These are phyloP conservation scores for Aporophyla nigra DNA, from an alignment of 2,888 invertebrate species.

Conservation along the genomic window DNA sequence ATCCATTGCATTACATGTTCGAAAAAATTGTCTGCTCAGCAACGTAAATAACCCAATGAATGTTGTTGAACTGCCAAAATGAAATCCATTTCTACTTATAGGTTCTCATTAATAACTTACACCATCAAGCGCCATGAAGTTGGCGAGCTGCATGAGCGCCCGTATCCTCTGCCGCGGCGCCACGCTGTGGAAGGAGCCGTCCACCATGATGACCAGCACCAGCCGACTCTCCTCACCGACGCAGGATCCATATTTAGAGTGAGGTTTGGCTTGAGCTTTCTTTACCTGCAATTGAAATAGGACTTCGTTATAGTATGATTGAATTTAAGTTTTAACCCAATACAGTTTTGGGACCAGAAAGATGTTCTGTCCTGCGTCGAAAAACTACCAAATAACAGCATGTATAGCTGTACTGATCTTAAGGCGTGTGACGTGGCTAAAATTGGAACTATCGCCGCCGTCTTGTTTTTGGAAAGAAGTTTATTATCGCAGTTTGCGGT, in stretches of 20 bases:
- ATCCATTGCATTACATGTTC: too few species aligned
- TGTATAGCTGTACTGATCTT: too few species aligned
- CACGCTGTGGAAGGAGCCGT: conserved; percentile 92
- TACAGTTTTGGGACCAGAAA: not conserved
- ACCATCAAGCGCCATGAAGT: conserved; percentile 93
- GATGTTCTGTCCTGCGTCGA: not conserved
- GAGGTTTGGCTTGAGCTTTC: conserved; percentile 84
- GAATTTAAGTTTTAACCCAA: not conserved
- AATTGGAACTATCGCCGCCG: too few species aligned
- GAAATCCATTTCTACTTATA: too few species aligned
- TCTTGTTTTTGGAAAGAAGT: too few species aligned
- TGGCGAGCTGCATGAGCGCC: conserved; percentile 93
- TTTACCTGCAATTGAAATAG: conserved; percentile 81
- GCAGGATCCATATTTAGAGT: conserved; percentile 87
- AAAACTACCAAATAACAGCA: too few species aligned
- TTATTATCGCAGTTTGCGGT: too few species aligned
- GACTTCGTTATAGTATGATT: not conserved
- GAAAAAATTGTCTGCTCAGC: too few species aligned
- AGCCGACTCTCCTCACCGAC: conserved; percentile 84
- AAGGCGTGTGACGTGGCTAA: too few species aligned
- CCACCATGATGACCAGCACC: conserved; percentile 93
- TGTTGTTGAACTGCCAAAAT: too few species aligned
- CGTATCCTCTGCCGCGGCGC: conserved; percentile 92
- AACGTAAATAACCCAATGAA: too few species aligned
- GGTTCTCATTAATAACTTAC: conserved; percentile 81